phyloP scores from a whole-genome alignment of 2,797 vertebrate genomes.

The Florisuga fusca region DNA sequence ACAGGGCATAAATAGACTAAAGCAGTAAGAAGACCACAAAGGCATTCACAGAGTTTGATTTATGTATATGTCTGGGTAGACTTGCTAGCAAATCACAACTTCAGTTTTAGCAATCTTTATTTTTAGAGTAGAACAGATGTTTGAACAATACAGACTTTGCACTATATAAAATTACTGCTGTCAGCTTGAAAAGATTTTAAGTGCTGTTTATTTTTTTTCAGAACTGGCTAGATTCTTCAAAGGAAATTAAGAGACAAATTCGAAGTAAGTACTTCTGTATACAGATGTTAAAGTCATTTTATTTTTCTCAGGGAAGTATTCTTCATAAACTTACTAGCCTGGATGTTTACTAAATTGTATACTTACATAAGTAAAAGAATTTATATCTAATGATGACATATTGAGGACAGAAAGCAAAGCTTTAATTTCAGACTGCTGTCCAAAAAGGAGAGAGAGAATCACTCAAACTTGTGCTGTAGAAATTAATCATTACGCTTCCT shows the following conservation, averaged over 20 bases:
- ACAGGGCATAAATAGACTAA: background rate
- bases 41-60: background rate
- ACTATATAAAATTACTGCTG: background rate
- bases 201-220: constrained; percentile 44
- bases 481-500: background rate
- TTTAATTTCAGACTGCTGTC: background rate
- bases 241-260: constrained; percentile 95
- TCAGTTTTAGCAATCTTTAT: background rate
- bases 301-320: background rate
- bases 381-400: background rate
- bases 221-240: constrained; percentile 95
- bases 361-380: background rate
- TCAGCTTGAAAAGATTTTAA: constrained; percentile 3
- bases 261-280: constrained; percentile 86
- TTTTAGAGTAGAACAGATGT: background rate
- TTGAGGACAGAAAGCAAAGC: background rate
- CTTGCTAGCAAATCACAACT: background rate
- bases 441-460: background rate
- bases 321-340: background rate
- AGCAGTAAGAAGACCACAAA: background rate
- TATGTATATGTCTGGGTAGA: background rate
- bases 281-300: background rate
- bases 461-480: background rate
- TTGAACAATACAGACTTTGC: background rate
- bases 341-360: background rate